A percentile compares a stretch with the other conserved stretches of the same genome.
Conservation (phyloP, 2,113 vertebrate species). For the Azemiops feae region DNA sequence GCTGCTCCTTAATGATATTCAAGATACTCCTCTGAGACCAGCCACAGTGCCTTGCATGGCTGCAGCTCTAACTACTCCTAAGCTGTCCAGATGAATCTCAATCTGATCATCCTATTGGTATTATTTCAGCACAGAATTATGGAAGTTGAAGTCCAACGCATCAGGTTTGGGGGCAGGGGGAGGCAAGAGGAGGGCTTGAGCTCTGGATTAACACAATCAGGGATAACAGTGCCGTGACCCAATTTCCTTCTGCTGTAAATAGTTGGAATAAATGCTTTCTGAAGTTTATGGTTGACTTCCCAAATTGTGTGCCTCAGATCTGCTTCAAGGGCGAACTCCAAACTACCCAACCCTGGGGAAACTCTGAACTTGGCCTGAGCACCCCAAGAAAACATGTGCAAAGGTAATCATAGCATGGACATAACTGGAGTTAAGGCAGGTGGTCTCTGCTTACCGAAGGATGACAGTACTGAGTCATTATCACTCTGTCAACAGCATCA, state of each 20-base stretch:
- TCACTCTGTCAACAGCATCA: not conserved
- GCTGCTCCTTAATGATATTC: not conserved
- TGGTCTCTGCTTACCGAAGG: not conserved
- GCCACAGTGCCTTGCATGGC: not conserved
- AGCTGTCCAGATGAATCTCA: not conserved
- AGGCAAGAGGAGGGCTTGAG: not conserved
- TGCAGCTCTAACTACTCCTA: no score
- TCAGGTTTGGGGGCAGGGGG: not conserved
- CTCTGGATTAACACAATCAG: not conserved
- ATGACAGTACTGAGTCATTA: not conserved
- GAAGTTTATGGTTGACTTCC: not conserved
- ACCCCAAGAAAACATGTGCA: not conserved
- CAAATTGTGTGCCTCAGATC: not conserved
- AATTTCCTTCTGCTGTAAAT: conserved; percentile 3
- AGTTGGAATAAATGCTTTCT: conserved; percentile 1
- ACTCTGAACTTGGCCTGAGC: not conserved
- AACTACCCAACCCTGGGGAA: not conserved
- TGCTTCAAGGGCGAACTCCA: not conserved
- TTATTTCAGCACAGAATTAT: not conserved
- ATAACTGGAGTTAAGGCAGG: not conserved
- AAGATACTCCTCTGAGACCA: not conserved
- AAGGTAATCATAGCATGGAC: not conserved
- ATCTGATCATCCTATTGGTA: not conserved
- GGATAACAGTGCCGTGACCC: not conserved
- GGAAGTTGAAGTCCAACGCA: not conserved